Evolutionary conservation across 2,797 vertebrate genomes (phyloP), one percentile per base, ranked within the genome.

Genomic region (Rousettus madagascariensis): DNA sequence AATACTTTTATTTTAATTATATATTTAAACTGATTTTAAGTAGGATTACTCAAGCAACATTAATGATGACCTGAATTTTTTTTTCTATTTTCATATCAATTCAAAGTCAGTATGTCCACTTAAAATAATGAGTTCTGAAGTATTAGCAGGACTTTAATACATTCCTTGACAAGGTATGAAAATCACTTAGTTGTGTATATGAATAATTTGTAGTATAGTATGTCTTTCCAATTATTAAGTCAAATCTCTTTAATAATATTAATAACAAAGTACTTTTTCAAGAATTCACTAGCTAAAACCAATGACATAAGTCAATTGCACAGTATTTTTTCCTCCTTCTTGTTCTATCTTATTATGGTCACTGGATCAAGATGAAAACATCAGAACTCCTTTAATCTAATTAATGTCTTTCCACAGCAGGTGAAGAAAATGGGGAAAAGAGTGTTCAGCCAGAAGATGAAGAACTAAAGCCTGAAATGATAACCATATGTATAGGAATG

Each of bases 41-140:
- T 55, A 80, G 8, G 16, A 11, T 66, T 86, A 7, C 30, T 3
- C 43, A 69, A 57, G 36, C 6, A 41, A 91, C 22, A 68, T 63
- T 71, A 77, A 57, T 38, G 36, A 11, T 68, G 17, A 91, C 22
- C 15, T 28, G 13, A 88, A 72, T 69, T 41, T 82, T 7, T 16
- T 92, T 86, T 61, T 33, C 46, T 82, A 61, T 84, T 92, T 91
- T 69, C 5, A 80, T 85, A 22, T 91, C 77, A 90, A 80, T 84
- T 91, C 28, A 85, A 85, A 95, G 84, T 75, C 8, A 36, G 6
- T 66, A 83, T 7, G 6, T 4, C 12, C 38, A 33, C 65, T 86
- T 80, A 63, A 86, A 82, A 79, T 71, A 92, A 80, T 41, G 33
- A 33, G 5, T 83, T 61, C 6, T 78, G 38, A 55, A 79, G 6